phyloP scores from a whole-genome alignment of 2,888 invertebrate species.

The Tanypteryx hageni region DNA sequence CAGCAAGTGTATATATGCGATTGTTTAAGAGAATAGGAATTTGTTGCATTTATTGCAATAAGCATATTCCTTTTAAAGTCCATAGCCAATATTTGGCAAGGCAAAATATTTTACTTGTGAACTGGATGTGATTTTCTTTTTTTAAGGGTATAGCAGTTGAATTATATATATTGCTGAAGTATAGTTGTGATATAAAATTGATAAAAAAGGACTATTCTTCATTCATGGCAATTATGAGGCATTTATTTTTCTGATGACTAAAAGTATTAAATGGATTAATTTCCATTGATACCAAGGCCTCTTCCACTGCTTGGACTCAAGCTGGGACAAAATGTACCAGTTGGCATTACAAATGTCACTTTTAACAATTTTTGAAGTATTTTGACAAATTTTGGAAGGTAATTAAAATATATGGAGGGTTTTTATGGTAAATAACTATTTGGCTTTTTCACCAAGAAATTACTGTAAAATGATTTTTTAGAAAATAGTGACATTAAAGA shows the following conservation, averaged over 20 bases:
- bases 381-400: no score
- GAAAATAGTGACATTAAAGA: no score
- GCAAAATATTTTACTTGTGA: background rate
- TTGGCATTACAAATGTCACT: no score
- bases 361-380: no score
- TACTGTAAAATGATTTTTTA: no score
- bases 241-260: background rate
- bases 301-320: no score
- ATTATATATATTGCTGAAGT: background rate
- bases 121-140: background rate
- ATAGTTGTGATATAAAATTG: background rate
- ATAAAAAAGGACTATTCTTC: background rate
- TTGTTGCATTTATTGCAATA: background rate
- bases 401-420: no score
- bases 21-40: background rate
- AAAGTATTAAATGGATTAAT: background rate
- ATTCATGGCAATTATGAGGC: background rate
- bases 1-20: background rate
- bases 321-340: no score
- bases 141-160: background rate
- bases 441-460: no score
- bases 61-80: background rate
- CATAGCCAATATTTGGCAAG: slow-evolving; percentile 4
- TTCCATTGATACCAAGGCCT: no score
- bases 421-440: no score